A percentile compares a stretch with the other conserved stretches of the same genome.
phyloP scores from a whole-genome alignment of 2,113 vertebrate genomes.

The Rhynchomys soricoides region DNA sequence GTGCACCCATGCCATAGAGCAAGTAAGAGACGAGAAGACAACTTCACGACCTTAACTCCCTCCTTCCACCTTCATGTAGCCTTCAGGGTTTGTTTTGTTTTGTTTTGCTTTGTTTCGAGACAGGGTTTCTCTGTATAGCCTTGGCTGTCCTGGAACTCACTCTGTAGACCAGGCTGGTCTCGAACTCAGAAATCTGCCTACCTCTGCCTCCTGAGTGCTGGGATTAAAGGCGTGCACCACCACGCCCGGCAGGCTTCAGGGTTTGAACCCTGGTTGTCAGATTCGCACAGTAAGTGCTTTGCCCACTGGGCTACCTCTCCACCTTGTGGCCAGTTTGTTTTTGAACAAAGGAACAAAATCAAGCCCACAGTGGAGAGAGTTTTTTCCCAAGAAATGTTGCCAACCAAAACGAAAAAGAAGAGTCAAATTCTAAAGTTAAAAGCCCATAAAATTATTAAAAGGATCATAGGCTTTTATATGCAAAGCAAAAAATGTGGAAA shows the following conservation, averaged over 20 bases:
- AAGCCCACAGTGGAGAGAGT: background rate
- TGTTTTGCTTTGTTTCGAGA: too few relatives aligned
- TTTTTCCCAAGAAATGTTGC: too few relatives aligned
- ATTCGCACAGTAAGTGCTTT: background rate
- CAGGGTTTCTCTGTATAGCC: too few relatives aligned
- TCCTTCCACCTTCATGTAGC: background rate
- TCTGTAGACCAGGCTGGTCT: too few relatives aligned
- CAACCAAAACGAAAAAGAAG: background rate
- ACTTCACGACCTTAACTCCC: background rate
- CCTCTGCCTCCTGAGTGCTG: too few relatives aligned
- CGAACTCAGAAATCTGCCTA: too few relatives aligned
- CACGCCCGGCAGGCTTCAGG: too few relatives aligned
- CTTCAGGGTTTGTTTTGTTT: too few relatives aligned
- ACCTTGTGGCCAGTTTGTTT: background rate
- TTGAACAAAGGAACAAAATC: background rate
- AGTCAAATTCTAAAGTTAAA: background rate
- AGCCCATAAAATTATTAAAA: background rate
- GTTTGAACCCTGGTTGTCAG: background rate
- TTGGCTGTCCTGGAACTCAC: too few relatives aligned
- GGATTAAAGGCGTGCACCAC: too few relatives aligned
- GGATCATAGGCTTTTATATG: background rate
- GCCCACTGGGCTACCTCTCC: background rate
- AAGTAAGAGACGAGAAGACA: background rate
- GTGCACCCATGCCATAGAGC: too few relatives aligned
- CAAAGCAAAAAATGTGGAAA: background rate